Percentiles rank a stretch among this genome's conserved stretches.
These are phyloP conservation scores for Tokudaia tokunoshimensis DNA, from an alignment of 2,797 vertebrate genomes.

Conservation along the genomic window DNA sequence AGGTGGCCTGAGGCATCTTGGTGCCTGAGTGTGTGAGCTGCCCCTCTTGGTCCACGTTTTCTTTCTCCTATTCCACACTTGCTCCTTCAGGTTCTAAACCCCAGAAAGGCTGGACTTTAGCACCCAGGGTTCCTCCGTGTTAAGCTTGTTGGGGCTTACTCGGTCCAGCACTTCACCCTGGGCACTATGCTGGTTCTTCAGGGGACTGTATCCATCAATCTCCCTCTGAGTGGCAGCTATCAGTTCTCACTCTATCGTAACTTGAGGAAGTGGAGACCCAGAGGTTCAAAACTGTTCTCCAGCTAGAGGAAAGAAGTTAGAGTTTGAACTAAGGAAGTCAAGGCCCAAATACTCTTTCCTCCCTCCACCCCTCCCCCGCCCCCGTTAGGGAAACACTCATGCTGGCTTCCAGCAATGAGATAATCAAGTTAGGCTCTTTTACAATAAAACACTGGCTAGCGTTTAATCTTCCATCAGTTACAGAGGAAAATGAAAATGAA, in stretches of 20 bases:
- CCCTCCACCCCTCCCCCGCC: too few species aligned
- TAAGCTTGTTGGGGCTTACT: neutral
- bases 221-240: neutral
- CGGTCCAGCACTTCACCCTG: neutral
- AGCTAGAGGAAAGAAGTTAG: neutral
- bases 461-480: constrained; percentile 2
- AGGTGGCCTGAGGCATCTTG: too few species aligned
- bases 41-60: too few species aligned
- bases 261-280: too few species aligned
- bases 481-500: neutral
- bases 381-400: neutral
- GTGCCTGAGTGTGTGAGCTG: too few species aligned
- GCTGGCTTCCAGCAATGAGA: neutral
- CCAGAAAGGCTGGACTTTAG: too few species aligned
- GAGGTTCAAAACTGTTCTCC: neutral
- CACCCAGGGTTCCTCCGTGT: neutral
- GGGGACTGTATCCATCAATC: neutral
- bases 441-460: neutral
- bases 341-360: neutral
- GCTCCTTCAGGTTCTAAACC: too few species aligned
- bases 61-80: too few species aligned
- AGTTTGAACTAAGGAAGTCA: neutral
- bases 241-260: neutral
- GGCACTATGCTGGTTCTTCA: neutral
- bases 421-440: neutral